Evolutionary conservation across 2,113 vertebrate species (phyloP).

Genomic region (Penelope pileata): DNA sequence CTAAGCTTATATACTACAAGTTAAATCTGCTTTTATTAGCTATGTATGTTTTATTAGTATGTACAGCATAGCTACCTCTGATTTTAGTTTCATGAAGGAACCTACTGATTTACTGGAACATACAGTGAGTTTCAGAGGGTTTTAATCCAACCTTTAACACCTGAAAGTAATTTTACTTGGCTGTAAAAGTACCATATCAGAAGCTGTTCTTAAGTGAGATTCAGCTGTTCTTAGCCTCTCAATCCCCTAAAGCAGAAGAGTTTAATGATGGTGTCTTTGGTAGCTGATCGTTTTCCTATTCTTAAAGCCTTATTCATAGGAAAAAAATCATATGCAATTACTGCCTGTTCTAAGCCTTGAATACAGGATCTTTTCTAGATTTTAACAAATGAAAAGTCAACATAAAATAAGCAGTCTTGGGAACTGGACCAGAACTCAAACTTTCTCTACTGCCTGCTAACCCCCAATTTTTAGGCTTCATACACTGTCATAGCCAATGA

Average conservation of each 20-base stretch:
- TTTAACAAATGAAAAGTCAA: neutral
- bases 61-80: neutral
- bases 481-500: neutral
- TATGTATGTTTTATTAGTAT: too few relatives aligned
- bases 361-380: neutral
- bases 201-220: neutral
- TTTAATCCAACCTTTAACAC: neutral
- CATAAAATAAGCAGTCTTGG: neutral
- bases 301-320: neutral
- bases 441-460: neutral
- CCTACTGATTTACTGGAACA: neutral
- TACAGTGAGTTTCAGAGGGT: neutral
- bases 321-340: slow-evolving; percentile 41
- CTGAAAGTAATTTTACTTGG: slow-evolving; percentile 21
- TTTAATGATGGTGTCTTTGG: slow-evolving; percentile 34
- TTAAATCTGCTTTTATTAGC: neutral
- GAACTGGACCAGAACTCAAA: neutral
- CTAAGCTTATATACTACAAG: neutral
- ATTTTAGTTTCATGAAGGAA: neutral
- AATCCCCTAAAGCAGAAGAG: slow-evolving; percentile 1
- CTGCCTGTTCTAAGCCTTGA: neutral
- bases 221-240: neutral
- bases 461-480: neutral
- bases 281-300: slow-evolving; percentile 3
- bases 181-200: neutral